A percentile compares a stretch with the other conserved stretches of the same genome.
Evolutionary conservation across 2,888 invertebrate species (phyloP).

Genomic region (Mythimna ferrago): DNA sequence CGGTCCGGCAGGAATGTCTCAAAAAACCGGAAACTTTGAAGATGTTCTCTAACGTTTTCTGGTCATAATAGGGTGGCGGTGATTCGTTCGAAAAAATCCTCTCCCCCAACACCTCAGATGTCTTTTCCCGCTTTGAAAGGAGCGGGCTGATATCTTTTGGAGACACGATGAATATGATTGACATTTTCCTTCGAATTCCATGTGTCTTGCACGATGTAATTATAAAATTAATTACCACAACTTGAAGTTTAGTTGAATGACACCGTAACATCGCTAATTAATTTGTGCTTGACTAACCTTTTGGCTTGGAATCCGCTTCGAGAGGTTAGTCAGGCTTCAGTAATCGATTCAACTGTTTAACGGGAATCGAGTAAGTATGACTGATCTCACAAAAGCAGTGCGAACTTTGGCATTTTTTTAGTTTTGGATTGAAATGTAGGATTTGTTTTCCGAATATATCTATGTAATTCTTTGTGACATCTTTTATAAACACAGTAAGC

Average conservation of each 20-base stretch:
- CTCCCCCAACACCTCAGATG: no score
- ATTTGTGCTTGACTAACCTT: slow-evolving; percentile 46
- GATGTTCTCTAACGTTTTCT: not conserved
- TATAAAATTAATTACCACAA: slow-evolving; percentile 3
- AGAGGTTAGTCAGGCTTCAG: slow-evolving; percentile 35
- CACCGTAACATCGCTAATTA: slow-evolving; percentile 46
- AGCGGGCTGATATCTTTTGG: no score
- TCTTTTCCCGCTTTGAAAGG: no score
- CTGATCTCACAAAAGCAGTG: not conserved
- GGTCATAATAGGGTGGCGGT: no score
- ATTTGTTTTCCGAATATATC: not conserved
- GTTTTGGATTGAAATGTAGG: not conserved
- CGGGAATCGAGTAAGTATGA: slow-evolving; percentile 14
- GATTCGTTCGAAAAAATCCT: no score
- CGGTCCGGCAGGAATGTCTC: no score
- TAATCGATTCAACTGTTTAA: slow-evolving; percentile 39
- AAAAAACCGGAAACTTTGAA: not conserved
- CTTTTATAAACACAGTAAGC: no score
- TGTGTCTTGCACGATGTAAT: slow-evolving; percentile 9
- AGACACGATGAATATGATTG: not conserved
- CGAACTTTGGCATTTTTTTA: slow-evolving; percentile 21
- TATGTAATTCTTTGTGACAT: not conserved
- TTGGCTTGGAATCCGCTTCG: slow-evolving; percentile 33
- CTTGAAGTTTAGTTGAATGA: slow-evolving; percentile 34
- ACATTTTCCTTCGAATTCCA: slow-evolving; percentile 25